Evolutionary conservation across 1,140 invertebrate genomes (phyloP), one percentile per base, ranked within the genome.

Genomic region (Eumaeus atala): DNA sequence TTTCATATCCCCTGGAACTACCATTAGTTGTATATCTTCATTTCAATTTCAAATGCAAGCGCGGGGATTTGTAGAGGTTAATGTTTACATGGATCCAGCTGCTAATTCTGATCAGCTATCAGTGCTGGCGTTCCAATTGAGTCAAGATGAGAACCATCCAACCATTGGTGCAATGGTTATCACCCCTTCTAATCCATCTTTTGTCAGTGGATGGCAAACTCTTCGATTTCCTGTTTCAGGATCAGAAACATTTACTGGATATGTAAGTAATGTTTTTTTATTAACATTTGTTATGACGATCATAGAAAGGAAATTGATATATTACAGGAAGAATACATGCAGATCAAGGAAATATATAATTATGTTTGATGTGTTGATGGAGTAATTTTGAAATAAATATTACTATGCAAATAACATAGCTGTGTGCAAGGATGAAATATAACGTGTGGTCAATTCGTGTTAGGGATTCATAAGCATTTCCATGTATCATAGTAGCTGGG

Each of bases 171-270:
- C 28, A 5, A 16, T 16, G 10, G 12, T 42, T 4, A 9, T 47
- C 5, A 54, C 12, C 34, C 38, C 40, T 11, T 38, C 51, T 3
- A 54, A 28, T 11, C 28, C 51, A 11, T 5, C 40, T 17, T 54
- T 54, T 47, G 40, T 54, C 12, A 54, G 42, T 18, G 51, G 51
- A 9, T 54, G 51, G 51, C 51, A 54, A 17, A 54, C 40, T 3
- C 38, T 28, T 3, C 51, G 51, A 16, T 10, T 54, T 12, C 3
- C 38, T 34, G 8, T 54, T 33, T 44, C 12, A 17, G 51, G 51
- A 54, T 34, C 16, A 11, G 38, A 40, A 35, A 17, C 14, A 0
- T 54, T 54, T 34, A 42, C 28, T 44, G 40, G 51, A 17, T 47
- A 54, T 33, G 51, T 54, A 36, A 54, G 51, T 54, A 17, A 2